Conservation (phyloP, 2,888 invertebrate species). For the Ferrisia virgata region DNA sequence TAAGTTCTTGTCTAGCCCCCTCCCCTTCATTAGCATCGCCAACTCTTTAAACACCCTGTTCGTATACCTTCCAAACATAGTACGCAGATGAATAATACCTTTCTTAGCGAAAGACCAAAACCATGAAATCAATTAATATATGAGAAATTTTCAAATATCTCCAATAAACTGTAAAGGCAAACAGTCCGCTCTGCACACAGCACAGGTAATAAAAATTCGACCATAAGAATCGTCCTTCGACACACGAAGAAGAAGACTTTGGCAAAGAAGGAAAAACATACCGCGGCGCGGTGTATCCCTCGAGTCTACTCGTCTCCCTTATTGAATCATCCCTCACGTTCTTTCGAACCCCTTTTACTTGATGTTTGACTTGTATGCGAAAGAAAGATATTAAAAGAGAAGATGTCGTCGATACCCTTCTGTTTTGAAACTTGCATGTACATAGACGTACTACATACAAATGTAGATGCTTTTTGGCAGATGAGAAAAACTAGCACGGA, state of each 20-base stretch:
- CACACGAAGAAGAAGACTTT: background rate
- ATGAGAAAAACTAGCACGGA: background rate
- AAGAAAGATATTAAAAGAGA: background rate
- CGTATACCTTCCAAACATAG: too few relatives aligned
- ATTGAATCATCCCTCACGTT: conserved; percentile 7
- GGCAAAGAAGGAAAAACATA: background rate
- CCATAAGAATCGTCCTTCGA: background rate
- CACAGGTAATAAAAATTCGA: background rate
- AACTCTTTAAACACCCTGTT: too few relatives aligned
- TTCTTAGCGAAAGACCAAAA: too few relatives aligned
- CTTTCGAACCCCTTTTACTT: background rate
- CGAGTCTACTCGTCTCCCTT: conserved; percentile 3
- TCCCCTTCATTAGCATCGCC: too few relatives aligned
- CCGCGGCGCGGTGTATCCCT: too few relatives aligned
- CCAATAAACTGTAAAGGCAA: background rate
- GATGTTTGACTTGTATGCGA: background rate
- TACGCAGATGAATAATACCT: too few relatives aligned
- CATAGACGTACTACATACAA: too few relatives aligned
- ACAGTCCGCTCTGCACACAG: too few relatives aligned
- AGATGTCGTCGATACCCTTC: background rate
- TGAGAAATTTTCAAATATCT: background rate
- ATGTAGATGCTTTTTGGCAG: background rate
- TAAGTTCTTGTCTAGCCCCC: too few relatives aligned
- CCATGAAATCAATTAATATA: too few relatives aligned
- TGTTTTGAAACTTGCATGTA: background rate